These are phyloP conservation scores for Caenorhabditis japonica DNA, from an alignment of 2,888 invertebrate genomes.

Conservation along the genomic window DNA sequence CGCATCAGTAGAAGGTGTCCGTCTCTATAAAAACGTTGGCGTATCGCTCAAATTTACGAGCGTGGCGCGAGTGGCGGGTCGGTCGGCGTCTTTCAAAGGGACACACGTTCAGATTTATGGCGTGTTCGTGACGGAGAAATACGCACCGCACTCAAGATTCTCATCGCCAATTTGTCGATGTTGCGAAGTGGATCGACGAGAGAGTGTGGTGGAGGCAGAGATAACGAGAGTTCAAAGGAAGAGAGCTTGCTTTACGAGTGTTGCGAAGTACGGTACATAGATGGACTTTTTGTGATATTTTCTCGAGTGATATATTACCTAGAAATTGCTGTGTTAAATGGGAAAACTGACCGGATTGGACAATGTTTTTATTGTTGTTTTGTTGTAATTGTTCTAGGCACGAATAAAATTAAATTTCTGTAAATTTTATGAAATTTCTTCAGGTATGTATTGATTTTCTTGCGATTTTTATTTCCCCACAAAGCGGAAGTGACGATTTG, in stretches of 20 bases:
- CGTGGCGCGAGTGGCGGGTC: conserved; percentile 28
- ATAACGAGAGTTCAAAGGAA: too few relatives aligned
- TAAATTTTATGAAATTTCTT: too few relatives aligned
- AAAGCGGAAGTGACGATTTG: too few relatives aligned
- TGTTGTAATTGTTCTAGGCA: too few relatives aligned
- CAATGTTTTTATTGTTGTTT: too few relatives aligned
- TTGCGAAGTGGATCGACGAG: conserved; percentile 26
- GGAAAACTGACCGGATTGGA: too few relatives aligned
- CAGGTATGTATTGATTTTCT: too few relatives aligned
- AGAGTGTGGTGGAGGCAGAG: conserved; percentile 2
- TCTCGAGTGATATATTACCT: not conserved
- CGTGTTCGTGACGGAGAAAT: conserved; percentile 22
- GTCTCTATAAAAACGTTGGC: conserved; percentile 40
- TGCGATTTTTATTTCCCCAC: too few relatives aligned
- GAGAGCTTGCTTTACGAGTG: conserved; percentile 41
- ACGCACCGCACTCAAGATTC: conserved; percentile 26
- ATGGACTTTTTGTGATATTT: not conserved
- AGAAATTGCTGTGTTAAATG: too few relatives aligned
- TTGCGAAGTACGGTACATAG: conserved; percentile 2
- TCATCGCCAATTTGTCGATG: conserved; percentile 34
- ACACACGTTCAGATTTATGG: conserved; percentile 49
- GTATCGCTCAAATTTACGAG: conserved; percentile 38
- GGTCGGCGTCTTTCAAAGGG: conserved; percentile 39
- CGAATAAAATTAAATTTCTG: too few relatives aligned
- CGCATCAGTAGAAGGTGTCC: conserved; percentile 9